Base-by-base conservation (phyloP, 2,888 invertebrate genomes). In the Eristalis pertinax region DNA sequence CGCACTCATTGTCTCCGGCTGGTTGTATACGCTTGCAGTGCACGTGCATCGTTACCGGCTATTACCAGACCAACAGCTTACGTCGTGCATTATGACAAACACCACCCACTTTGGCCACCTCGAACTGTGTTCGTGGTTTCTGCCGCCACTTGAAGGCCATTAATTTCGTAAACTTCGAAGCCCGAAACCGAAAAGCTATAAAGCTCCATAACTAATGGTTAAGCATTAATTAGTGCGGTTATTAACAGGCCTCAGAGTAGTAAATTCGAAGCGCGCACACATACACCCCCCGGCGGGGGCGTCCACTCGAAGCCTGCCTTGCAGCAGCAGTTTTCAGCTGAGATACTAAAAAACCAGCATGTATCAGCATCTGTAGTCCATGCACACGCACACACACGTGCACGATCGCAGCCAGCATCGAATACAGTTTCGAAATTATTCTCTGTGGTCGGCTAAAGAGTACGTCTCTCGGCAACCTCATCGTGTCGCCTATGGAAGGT, bases 171-270 rank as follows among this genome's bases (percentile, higher is more conserved):
- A 87, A 83, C 78, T 83, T 84, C 84, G 84, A 87, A 87, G 84
- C 84, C 87, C 67, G 65, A 80, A 87, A 87, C 87, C 87, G 84
- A 84, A 87, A 84, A 84, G 79, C 84, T 87, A 87, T 87, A 87
- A 87, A 87, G 84, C 83, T 79, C 76, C 75, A 73, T 87, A 87
- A 87, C 63, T 80, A 84, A 87, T 84, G 87, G 87, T 87, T 84
- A 87, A 87, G 87, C 87, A 87, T 87, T 87, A 87, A 87, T 87
- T 87, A 87, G 87, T 83, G 87, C 76, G 84, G 87, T 87, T 87
- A 87, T 87, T 87, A 87, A 87, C 87, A 87, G 87, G 84, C 87
- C 84, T 84, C 87, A 87, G 73, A 60, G 84, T 87, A 84, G 87
- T 87, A 87, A 87, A 87, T 87, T 87, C 84, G 72, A 79, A 80